Conservation (phyloP, 2,888 invertebrate species). For the Clivina fossor region DNA sequence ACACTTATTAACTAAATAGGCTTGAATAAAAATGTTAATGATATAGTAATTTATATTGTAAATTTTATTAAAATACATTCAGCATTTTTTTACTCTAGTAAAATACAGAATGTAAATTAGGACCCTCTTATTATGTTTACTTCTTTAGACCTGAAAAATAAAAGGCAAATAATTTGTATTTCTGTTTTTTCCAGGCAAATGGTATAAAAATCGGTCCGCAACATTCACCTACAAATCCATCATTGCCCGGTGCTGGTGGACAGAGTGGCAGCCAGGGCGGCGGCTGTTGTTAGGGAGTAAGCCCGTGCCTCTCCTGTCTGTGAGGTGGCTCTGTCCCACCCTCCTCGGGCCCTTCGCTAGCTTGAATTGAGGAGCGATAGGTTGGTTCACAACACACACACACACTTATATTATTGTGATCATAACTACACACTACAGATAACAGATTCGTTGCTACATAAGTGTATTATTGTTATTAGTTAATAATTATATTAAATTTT, state of each 20-base stretch:
- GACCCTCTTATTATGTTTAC: background rate
- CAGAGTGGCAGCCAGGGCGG: constrained; percentile 81
- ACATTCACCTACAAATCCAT: constrained; percentile 88
- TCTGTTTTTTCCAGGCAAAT: constrained; percentile 81
- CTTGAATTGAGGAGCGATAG: constrained; percentile 28
- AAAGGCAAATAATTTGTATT: constrained; percentile 21
- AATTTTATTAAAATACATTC: too few relatives aligned
- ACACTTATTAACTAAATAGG: too few relatives aligned
- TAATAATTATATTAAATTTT: constrained; percentile 5
- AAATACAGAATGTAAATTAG: too few relatives aligned
- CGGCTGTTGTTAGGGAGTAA: constrained; percentile 80
- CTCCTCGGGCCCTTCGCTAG: constrained; percentile 26
- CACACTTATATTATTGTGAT: constrained; percentile 31
- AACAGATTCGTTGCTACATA: constrained; percentile 26
- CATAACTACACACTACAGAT: constrained; percentile 13
- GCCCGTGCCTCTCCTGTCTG: constrained; percentile 40
- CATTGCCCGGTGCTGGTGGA: constrained; percentile 76
- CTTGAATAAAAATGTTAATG: too few relatives aligned
- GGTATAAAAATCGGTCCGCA: constrained; percentile 99
- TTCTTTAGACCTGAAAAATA: background rate
- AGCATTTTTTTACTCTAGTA: too few relatives aligned
- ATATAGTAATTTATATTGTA: too few relatives aligned
- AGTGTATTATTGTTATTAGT: constrained; percentile 30
- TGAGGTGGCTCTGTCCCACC: constrained; percentile 36
- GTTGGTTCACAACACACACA: constrained; percentile 37